Evolutionary conservation across 1,140 invertebrate species (phyloP).

Genomic region (Marisa cornuarietis): DNA sequence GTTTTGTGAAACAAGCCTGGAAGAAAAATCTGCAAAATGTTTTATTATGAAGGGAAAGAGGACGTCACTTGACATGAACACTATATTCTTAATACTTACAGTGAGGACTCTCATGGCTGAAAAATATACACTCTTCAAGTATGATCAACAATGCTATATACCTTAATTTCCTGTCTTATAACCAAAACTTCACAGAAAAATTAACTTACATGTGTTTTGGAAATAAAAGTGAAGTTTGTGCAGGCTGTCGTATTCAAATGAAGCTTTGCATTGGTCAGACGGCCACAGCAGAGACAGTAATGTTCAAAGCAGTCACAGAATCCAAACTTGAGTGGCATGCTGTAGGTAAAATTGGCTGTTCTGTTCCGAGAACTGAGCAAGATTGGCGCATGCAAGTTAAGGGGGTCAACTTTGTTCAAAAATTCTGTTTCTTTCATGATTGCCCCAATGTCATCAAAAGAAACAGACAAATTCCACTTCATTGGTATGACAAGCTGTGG

Average conservation of each 20-base stretch:
- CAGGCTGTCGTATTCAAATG: conserved; percentile 53
- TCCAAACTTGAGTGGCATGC: conserved; percentile 42
- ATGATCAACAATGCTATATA: too few relatives aligned
- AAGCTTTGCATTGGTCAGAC: conserved; percentile 45
- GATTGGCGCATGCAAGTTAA: conserved; percentile 33
- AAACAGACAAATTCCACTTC: conserved; percentile 53
- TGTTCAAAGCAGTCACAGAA: conserved; percentile 56
- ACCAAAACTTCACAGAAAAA: background rate
- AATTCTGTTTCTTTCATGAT: conserved; percentile 59
- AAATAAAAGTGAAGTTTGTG: conserved; percentile 54
- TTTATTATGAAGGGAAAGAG: too few relatives aligned
- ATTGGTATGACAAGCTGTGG: conserved; percentile 36
- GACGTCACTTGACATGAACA: too few relatives aligned
- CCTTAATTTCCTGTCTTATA: too few relatives aligned
- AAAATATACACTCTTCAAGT: too few relatives aligned
- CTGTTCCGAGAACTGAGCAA: conserved; percentile 31
- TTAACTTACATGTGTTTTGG: conserved; percentile 56
- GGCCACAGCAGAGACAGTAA: conserved; percentile 56
- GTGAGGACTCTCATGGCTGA: too few relatives aligned
- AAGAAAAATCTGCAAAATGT: too few relatives aligned
- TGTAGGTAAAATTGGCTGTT: conserved; percentile 36
- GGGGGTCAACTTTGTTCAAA: conserved; percentile 49
- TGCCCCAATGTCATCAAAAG: conserved; percentile 54
- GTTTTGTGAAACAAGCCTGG: too few relatives aligned
- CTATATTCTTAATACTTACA: too few relatives aligned